phyloP scores from a whole-genome alignment of 2,888 invertebrate genomes.

The Temnothorax ravouxi region DNA sequence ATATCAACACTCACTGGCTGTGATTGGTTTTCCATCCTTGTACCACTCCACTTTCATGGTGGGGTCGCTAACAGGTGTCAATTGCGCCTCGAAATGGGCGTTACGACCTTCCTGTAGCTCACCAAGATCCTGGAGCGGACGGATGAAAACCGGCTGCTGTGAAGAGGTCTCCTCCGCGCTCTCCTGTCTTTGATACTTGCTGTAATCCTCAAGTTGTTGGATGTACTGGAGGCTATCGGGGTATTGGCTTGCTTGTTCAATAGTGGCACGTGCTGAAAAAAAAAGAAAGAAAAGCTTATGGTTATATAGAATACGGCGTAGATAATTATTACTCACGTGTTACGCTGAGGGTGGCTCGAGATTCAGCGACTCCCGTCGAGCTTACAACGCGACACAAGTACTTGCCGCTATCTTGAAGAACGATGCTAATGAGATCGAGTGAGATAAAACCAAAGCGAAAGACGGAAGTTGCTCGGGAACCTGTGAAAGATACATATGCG shows the following conservation, averaged over 20 bases:
- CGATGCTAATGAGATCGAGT: constrained; percentile 95
- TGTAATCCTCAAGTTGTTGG: constrained; percentile 96
- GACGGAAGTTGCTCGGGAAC: constrained; percentile 97
- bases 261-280: constrained; percentile 90
- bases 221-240: constrained; percentile 97
- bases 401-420: constrained; percentile 95
- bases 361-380: constrained; percentile 95
- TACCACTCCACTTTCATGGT: constrained; percentile 98
- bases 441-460: constrained; percentile 99
- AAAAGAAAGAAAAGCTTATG: constrained; percentile 31
- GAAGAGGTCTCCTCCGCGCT: constrained; percentile 93
- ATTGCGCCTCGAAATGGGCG: constrained; percentile 97
- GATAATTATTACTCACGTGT: constrained; percentile 86
- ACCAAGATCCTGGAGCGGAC: constrained; percentile 94
- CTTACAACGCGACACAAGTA: constrained; percentile 96
- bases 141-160: constrained; percentile 95
- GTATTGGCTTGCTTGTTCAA: constrained; percentile 96
- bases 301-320: not conserved
- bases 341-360: constrained; percentile 93
- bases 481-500: constrained; percentile 86
- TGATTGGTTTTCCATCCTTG: constrained; percentile 97
- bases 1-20: constrained; percentile 91
- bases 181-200: constrained; percentile 94
- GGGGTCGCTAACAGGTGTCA: constrained; percentile 96
- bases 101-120: constrained; percentile 96